Percentiles rank a stretch among this genome's conserved stretches.
Conservation (phyloP, 2,888 invertebrate genomes). For the Monoplex corrugatus region DNA sequence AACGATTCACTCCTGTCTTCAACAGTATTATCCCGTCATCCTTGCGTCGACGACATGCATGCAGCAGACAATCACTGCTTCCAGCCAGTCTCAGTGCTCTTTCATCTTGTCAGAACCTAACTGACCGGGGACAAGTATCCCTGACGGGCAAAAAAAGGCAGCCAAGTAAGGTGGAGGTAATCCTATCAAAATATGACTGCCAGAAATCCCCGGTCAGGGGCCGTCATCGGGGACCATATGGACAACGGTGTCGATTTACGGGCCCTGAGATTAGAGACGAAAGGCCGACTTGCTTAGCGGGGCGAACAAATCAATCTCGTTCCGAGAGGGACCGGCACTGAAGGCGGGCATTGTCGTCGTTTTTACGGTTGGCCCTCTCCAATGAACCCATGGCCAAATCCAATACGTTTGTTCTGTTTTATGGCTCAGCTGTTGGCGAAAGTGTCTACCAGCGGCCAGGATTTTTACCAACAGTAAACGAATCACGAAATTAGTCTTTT, state of each 20-base stretch:
- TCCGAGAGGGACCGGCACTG: background rate
- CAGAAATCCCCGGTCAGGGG: background rate
- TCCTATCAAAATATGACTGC: constrained; percentile 38
- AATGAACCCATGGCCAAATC: background rate
- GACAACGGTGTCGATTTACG: constrained; percentile 27
- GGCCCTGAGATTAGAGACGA: constrained; percentile 24
- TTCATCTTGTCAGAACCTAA: background rate
- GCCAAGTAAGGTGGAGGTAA: constrained; percentile 18
- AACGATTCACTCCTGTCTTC: background rate
- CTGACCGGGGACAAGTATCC: constrained; percentile 13
- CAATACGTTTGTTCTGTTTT: background rate
- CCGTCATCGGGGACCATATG: background rate
- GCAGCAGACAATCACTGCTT: constrained; percentile 5
- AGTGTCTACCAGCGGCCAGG: background rate
- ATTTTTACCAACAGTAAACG: no score
- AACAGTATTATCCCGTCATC: constrained; percentile 27
- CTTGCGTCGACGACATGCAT: background rate
- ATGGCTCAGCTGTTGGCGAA: background rate
- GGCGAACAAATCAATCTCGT: constrained; percentile 39
- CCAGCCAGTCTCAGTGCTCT: background rate
- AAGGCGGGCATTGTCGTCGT: constrained; percentile 19
- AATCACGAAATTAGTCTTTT: background rate
- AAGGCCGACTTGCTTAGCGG: background rate
- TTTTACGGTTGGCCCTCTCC: constrained; percentile 16
- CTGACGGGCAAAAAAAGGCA: background rate